Percentiles rank a stretch among this genome's conserved stretches.
phyloP scores from a whole-genome alignment of 2,888 invertebrate species.

The Meloe dianella region DNA sequence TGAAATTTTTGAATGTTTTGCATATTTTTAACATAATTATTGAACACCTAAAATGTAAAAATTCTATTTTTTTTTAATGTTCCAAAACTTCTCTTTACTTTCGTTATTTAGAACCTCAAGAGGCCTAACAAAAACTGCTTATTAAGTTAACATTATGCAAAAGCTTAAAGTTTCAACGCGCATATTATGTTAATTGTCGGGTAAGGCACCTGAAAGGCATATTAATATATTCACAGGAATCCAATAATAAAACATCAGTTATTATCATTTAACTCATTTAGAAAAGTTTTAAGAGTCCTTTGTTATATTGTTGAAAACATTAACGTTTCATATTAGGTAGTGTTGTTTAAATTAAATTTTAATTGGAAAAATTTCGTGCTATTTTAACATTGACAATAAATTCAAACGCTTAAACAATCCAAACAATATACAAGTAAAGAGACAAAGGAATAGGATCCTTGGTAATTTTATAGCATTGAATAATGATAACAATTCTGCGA shows the following conservation, averaged over 20 bases:
- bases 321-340: neutral
- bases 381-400: neutral
- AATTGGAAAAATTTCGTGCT: neutral
- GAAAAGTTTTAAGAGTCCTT: neutral
- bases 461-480: slow-evolving; percentile 9
- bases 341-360: neutral
- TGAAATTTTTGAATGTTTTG: neutral
- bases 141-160: slow-evolving; percentile 32
- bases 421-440: neutral
- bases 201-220: slow-evolving; percentile 26
- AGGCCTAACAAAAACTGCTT: slow-evolving; percentile 30
- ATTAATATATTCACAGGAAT: slow-evolving; percentile 26
- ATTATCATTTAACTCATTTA: neutral
- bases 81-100: slow-evolving; percentile 17
- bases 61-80: slow-evolving; percentile 16
- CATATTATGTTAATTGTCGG: slow-evolving; percentile 31
- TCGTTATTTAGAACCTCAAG: slow-evolving; percentile 25
- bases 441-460: neutral
- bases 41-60: slow-evolving; percentile 17
- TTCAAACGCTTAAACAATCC: neutral
- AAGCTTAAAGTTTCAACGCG: slow-evolving; percentile 30
- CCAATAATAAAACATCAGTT: slow-evolving; percentile 6
- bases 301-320: neutral
- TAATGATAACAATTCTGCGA: slow-evolving; percentile 8
- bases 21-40: slow-evolving; percentile 17